Evolutionary conservation across 2,113 vertebrate genomes (phyloP), one percentile per base, ranked within the genome.

Genomic region (Pycnonotus jocosus): DNA sequence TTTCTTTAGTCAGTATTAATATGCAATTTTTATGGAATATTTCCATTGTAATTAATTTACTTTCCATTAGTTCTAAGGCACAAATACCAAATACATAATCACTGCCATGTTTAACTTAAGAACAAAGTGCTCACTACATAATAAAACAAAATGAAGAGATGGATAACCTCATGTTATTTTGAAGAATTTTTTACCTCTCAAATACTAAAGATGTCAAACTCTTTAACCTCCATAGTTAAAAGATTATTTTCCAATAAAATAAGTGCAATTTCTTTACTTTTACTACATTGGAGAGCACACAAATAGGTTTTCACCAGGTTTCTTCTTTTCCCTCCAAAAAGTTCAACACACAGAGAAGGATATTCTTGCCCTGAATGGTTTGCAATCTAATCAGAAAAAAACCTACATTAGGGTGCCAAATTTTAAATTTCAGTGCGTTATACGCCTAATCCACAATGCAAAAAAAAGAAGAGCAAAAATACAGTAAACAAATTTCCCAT

Each of bases 1-100:
- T 96, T 92, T 94, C 42, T 81, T 81, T 80, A 72, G 56, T 88
- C 65, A 86, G 28, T 92, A 92, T 88, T 90, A 93, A 89, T 91
- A 93, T 74, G 71, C 68, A 92, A 81, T 65, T 90, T 90, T 94
- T 50, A 78, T 77, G 42, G 81, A 94, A 64, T 95, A 88, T 88
- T 89, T 95, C 66, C 76, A 94, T 82, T 77, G 62, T 58, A 89
- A 90, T 92, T 94, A 79, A 95, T 94, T 64, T 73, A 53, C 5
- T 73, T 86, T 77, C 81, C 73, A 81, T 79, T 89, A 92, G 51
- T 86, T 94, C 47, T 84, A 83, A 93, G 68, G 42, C 60, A 77
- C 27, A 88, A 87, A 86, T 57, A 93, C 30, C 57, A 81, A 66
- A 70, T 58, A n/a, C 6, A 9, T 37, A 70, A 70, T 83, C 56